Evolutionary conservation across 2,888 invertebrate genomes (phyloP).

Genomic region (Hemaris fuciformis): DNA sequence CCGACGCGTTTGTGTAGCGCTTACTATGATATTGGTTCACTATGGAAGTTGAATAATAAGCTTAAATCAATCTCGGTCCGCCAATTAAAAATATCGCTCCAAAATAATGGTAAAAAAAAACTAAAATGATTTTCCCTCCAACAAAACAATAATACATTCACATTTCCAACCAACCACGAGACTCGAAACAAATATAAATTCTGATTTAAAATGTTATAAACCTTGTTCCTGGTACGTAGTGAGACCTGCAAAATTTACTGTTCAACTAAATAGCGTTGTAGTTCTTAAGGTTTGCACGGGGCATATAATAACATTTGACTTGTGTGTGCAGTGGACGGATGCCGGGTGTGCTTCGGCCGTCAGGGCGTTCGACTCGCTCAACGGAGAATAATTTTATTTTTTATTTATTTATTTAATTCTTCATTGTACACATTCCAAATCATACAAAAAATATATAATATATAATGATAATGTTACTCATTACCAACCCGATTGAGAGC

Average conservation of each 20-base stretch:
- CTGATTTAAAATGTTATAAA: conserved; percentile 59
- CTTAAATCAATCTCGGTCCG: conserved; percentile 12
- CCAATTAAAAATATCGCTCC: conserved; percentile 28
- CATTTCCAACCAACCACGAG: conserved; percentile 54
- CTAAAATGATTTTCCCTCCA: conserved; percentile 27
- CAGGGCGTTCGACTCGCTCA: neutral
- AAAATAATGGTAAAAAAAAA: conserved; percentile 33
- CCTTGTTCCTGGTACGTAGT: conserved; percentile 78
- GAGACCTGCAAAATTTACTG: conserved; percentile 81
- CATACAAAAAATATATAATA: too few species aligned
- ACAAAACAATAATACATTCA: conserved; percentile 56
- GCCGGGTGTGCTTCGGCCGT: neutral
- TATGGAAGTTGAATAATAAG: neutral
- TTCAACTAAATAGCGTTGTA: conserved; percentile 74
- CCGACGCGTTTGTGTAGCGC: conserved; percentile 8
- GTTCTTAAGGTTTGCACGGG: conserved; percentile 40
- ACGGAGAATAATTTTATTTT: too few species aligned
- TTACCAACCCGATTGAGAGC: too few species aligned
- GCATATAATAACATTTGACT: neutral
- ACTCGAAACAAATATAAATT: conserved; percentile 50
- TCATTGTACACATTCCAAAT: too few species aligned
- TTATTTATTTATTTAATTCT: too few species aligned
- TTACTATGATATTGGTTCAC: neutral
- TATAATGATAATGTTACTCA: too few species aligned
- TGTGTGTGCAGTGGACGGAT: neutral